Base-by-base conservation (phyloP, 2,113 vertebrate species). In the Leptobrachium leishanense region DNA sequence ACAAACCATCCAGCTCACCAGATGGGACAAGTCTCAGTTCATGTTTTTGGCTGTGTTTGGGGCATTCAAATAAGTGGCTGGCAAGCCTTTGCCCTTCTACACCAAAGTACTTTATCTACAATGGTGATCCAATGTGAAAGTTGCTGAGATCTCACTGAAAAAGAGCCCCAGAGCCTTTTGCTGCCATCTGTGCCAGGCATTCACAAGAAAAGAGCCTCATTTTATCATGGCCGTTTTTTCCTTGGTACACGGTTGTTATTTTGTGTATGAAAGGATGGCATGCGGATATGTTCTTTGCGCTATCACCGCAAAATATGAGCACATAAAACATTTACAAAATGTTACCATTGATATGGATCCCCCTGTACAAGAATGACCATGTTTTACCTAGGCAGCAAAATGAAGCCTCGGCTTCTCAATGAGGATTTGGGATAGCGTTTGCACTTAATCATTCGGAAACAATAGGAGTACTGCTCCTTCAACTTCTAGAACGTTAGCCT, bases 381-480 rank as follows among this genome's bases (percentile, higher is more conserved):
- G 13, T 50, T 57, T 55, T 40, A 59, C 11, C 55, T 63, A 70
- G 41, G 5, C 57, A 62, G 68, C 66, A 55, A 77, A 63, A 68
- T 70, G 53, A 72, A 20, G 43, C 74, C 46, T 46, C 44, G 39
- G 59, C 68, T 57, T 46, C 44, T 12, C 62, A 70, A 62, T 54
- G 57, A 77, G 55, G 43, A 70, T 70, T 42, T 46, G 11, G 40
- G 41, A 41, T 50, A 42, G 6, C 46, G 82, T 74, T 75, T 84
- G 68, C 84, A 73, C 78, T 86, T 85, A 88, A 86, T 89, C 86
- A 88, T 82, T 82, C 86, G 87, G 85, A 84, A 87, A 84, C 84
- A 86, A 75, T 83, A 85, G 74, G 85, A 53, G 82, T 85, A 81
- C 74, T 74, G 84, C 81, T 86, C 86, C 79, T 83, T 85, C 82